Evolutionary conservation across 1,140 invertebrate genomes (phyloP).

Genomic region (Dendrolimus punctatus): DNA sequence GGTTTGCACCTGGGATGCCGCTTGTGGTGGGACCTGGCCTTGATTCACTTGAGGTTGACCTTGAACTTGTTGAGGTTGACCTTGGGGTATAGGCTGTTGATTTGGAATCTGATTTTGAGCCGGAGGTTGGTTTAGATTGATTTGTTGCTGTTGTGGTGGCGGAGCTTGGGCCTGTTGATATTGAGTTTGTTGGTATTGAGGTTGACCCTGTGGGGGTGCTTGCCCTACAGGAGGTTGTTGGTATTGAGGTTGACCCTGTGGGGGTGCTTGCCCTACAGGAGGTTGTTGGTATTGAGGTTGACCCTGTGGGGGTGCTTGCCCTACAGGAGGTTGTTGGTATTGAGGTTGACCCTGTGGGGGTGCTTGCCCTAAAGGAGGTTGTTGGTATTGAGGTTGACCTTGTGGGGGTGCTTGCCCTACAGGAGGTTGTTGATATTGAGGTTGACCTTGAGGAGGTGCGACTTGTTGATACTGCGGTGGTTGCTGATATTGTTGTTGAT

Average conservation of each 20-base stretch:
- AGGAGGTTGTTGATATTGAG: slow-evolving; percentile 13
- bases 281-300: slow-evolving; percentile 16
- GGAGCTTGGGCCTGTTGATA: slow-evolving; percentile 17
- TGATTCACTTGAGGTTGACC: slow-evolving; percentile 14
- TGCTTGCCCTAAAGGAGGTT: slow-evolving; percentile 5
- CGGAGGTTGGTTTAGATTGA: slow-evolving; percentile 6
- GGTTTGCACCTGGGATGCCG: slow-evolving; percentile 1
- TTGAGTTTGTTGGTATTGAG: slow-evolving; percentile 18
- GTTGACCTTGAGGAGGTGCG: slow-evolving; percentile 11
- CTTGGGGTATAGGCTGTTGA: slow-evolving; percentile 11
- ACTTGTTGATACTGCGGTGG: slow-evolving; percentile 8
- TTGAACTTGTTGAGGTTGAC: slow-evolving; percentile 18
- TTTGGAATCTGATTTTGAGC: slow-evolving; percentile 15
- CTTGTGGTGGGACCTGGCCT: slow-evolving; percentile 22
- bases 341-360: slow-evolving; percentile 12
- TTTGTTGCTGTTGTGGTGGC: slow-evolving; percentile 15
- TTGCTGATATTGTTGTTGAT: slow-evolving; percentile 18
- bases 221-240: slow-evolving; percentile 16
- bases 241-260: slow-evolving; percentile 19
- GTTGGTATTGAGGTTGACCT: slow-evolving; percentile 4
- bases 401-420: slow-evolving; percentile 15
- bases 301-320: slow-evolving; percentile 8
- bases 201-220: slow-evolving; percentile 18
- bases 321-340: slow-evolving; percentile 11
- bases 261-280: slow-evolving; percentile 11